Conservation (phyloP, 2,113 vertebrate species). For the Microtus pennsylvanicus region DNA sequence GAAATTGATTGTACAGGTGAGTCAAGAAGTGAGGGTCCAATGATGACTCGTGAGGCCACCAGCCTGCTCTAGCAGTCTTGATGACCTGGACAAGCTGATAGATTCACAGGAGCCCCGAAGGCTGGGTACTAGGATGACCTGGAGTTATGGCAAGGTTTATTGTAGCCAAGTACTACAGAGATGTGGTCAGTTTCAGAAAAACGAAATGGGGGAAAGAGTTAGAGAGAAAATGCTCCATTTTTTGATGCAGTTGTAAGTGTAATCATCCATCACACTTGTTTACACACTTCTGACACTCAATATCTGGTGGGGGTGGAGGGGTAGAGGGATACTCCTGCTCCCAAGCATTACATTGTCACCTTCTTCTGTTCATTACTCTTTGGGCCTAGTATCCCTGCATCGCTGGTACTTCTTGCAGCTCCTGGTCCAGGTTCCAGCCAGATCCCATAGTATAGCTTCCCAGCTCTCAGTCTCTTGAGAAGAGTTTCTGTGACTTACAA, state of each 20-base stretch:
- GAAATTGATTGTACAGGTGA: not conserved
- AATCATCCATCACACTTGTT: not conserved
- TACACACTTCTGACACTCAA: not conserved
- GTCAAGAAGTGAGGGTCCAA: not conserved
- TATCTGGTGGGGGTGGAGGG: not conserved
- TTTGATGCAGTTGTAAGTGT: not conserved
- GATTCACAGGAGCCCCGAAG: not conserved
- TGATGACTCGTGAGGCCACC: not conserved
- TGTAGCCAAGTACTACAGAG: not conserved
- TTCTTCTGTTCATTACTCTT: no score
- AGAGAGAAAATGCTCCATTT: not conserved
- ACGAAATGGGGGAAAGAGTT: not conserved
- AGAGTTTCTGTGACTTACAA: not conserved
- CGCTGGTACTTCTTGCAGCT: not conserved
- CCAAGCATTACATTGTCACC: no score
- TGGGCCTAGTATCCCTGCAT: not conserved
- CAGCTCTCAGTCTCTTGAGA: not conserved
- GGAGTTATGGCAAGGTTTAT: not conserved
- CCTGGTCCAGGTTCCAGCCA: not conserved
- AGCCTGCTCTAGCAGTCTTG: not conserved
- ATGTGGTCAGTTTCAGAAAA: not conserved
- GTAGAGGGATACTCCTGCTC: not conserved
- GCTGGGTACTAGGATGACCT: not conserved
- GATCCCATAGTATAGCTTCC: no score
- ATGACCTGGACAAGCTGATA: no score